These are phyloP conservation scores for Phymatocera aterrima DNA, from an alignment of 2,888 invertebrate genomes.

Conservation along the genomic window DNA sequence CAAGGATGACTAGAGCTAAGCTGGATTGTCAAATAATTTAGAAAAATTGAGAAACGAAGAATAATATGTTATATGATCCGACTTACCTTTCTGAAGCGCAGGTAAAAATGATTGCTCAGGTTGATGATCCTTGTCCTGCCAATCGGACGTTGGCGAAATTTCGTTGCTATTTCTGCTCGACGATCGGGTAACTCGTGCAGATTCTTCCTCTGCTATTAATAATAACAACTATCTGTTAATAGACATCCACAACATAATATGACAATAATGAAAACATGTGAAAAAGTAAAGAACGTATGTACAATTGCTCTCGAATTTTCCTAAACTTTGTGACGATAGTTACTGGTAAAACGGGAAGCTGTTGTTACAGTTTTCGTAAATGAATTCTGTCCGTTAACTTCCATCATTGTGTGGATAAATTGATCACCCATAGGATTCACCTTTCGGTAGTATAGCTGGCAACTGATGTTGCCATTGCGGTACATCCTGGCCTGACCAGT, in stretches of 20 bases:
- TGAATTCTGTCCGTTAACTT: not conserved
- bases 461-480: not conserved
- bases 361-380: not conserved
- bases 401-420: not conserved
- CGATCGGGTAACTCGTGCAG: conserved; percentile 25
- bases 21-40: not conserved
- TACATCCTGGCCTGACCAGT: conserved; percentile 9
- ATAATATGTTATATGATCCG: not conserved
- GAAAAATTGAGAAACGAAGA: too few relatives aligned
- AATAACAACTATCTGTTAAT: not conserved
- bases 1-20: too few relatives aligned
- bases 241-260: not conserved
- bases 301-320: too few relatives aligned
- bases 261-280: not conserved
- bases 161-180: conserved; percentile 36
- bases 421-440: not conserved
- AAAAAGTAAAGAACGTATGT: too few relatives aligned
- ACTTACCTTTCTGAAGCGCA: conserved; percentile 18
- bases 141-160: not conserved
- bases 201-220: conserved; percentile 24
- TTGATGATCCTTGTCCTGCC: conserved; percentile 14
- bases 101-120: not conserved
- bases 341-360: not conserved
- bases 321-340: not conserved
- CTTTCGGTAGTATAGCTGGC: conserved; percentile 21